Percentiles rank a stretch among this genome's conserved stretches.
phyloP scores from a whole-genome alignment of 2,113 vertebrate genomes.

The Romanogobio albipinnatus region DNA sequence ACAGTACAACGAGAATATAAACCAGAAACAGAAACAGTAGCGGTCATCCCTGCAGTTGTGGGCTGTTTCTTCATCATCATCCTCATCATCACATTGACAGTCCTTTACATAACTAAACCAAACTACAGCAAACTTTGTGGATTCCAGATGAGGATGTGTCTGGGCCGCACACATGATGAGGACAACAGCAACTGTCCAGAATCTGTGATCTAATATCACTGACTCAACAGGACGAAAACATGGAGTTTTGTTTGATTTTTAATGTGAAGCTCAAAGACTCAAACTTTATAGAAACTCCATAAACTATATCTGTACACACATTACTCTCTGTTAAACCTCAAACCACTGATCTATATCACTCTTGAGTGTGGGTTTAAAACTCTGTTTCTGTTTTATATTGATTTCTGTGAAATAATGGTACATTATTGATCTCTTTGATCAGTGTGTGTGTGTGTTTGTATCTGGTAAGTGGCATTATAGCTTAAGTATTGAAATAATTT shows the following conservation, averaged over 20 bases:
- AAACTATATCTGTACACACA: background rate
- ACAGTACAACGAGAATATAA: too few species aligned
- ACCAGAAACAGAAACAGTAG: too few species aligned
- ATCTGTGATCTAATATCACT: background rate
- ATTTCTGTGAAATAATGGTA: background rate
- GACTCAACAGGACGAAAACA: background rate
- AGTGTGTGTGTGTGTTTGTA: background rate
- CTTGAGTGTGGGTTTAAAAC: background rate
- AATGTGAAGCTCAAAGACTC: background rate
- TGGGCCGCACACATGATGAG: too few species aligned
- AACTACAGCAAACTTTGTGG: background rate
- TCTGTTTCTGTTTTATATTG: background rate
- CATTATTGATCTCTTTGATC: background rate
- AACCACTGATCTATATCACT: background rate
- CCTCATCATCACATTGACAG: background rate
- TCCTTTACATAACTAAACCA: background rate
- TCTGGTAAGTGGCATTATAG: too few species aligned
- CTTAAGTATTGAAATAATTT: too few species aligned
- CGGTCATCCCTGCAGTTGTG: background rate
- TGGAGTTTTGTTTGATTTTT: background rate
- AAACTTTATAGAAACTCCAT: background rate
- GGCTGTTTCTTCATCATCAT: background rate
- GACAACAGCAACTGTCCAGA: background rate
- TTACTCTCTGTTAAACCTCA: background rate
- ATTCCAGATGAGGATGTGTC: background rate